A percentile compares a stretch with the other conserved stretches of the same genome.
Conservation (phyloP, 2,888 invertebrate genomes). For the Hemicrepidius hirtus region DNA sequence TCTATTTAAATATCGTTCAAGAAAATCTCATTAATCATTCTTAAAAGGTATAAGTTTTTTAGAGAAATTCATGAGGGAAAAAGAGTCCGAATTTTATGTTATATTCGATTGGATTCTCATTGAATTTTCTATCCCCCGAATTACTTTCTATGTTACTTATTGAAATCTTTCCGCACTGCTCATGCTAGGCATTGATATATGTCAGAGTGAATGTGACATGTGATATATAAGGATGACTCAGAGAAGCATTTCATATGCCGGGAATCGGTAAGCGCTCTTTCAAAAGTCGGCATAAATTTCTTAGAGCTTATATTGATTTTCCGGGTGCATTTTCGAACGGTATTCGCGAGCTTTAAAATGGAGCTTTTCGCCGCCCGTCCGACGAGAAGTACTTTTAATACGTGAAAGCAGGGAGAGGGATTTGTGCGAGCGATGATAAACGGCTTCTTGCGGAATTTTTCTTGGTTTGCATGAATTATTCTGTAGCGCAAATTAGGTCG, state of each 20-base stretch:
- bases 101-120: conserved; percentile 36
- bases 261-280: conserved; percentile 53
- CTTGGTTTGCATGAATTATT: conserved; percentile 25
- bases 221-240: conserved; percentile 67
- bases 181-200: conserved; percentile 62
- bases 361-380: conserved; percentile 18
- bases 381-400: conserved; percentile 20
- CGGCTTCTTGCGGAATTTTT: conserved; percentile 13
- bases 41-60: no score
- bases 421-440: conserved; percentile 23
- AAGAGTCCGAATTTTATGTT: background rate
- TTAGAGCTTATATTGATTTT: conserved; percentile 55
- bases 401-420: conserved; percentile 6
- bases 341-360: conserved; percentile 30
- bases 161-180: conserved; percentile 43
- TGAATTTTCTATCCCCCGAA: conserved; percentile 35
- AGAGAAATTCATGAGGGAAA: no score
- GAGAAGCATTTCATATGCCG: conserved; percentile 48
- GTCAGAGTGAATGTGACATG: conserved; percentile 63
- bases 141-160: conserved; percentile 41
- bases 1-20: no score
- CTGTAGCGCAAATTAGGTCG: conserved; percentile 24
- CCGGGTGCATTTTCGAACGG: conserved; percentile 44
- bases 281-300: conserved; percentile 56
- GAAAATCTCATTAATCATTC: no score